These are phyloP conservation scores for Tretioscincus oriximinensis DNA, from an alignment of 2,113 vertebrate genomes.

Conservation along the genomic window DNA sequence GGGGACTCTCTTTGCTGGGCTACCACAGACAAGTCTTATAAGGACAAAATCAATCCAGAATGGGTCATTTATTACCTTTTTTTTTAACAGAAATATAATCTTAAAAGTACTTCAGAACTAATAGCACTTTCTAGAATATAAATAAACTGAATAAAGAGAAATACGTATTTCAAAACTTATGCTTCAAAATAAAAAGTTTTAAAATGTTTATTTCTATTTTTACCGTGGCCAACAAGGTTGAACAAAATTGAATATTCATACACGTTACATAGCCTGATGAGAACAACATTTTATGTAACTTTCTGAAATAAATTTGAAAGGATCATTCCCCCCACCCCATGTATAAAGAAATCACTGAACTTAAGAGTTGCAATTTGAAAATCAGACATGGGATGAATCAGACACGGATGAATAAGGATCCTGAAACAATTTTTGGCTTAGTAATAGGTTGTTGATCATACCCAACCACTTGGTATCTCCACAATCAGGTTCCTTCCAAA, in stretches of 20 bases:
- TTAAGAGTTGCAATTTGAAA: background rate
- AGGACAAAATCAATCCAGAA: slow-evolving; percentile 43
- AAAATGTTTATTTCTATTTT: slow-evolving; percentile 50
- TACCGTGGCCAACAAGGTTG: slow-evolving; percentile 29
- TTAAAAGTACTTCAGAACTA: slow-evolving; percentile 49
- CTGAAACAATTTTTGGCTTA: slow-evolving; percentile 53
- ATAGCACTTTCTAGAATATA: slow-evolving; percentile 17
- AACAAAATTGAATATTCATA: too few relatives aligned
- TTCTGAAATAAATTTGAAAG: slow-evolving; percentile 68
- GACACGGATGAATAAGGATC: background rate
- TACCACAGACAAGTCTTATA: slow-evolving; percentile 16
- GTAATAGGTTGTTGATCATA: slow-evolving; percentile 58
- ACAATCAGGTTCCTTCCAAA: slow-evolving; percentile 39
- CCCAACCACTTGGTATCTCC: slow-evolving; percentile 47
- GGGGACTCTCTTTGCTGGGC: slow-evolving; percentile 29
- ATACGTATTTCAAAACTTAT: slow-evolving; percentile 42
- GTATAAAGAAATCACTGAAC: slow-evolving; percentile 11
- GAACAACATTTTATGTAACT: slow-evolving; percentile 62
- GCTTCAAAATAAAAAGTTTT: slow-evolving; percentile 51
- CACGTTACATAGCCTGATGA: slow-evolving; percentile 43
- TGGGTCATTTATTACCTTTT: slow-evolving; percentile 40
- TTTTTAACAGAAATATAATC: slow-evolving; percentile 52
- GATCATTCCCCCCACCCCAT: slow-evolving; percentile 43
- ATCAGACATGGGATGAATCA: background rate
- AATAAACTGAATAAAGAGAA: background rate